Evolutionary conservation across 2,888 invertebrate species (phyloP).

Genomic region (Molorchus minor): DNA sequence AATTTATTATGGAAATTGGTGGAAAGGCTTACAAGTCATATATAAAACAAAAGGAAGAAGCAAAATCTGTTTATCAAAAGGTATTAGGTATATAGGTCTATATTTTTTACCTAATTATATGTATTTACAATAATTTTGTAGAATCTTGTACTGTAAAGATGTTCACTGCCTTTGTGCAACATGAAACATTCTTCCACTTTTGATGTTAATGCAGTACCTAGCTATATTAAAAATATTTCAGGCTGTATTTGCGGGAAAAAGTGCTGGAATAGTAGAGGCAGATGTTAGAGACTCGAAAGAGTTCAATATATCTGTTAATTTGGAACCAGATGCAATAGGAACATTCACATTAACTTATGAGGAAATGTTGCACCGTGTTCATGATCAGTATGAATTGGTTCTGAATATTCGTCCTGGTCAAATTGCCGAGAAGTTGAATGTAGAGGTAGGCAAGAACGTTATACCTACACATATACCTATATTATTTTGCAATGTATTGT

Average conservation of each 20-base stretch:
- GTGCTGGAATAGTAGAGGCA: conserved; percentile 70
- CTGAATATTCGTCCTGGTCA: conserved; percentile 76
- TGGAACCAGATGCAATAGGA: conserved; percentile 70
- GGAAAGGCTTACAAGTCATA: conserved; percentile 73
- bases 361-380: conserved; percentile 71
- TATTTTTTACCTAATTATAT: too few relatives aligned
- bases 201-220: too few relatives aligned
- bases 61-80: conserved; percentile 63
- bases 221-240: conserved; percentile 48
- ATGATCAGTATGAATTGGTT: conserved; percentile 74
- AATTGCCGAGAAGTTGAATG: conserved; percentile 70
- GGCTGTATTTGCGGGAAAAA: conserved; percentile 68
- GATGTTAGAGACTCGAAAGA: conserved; percentile 76
- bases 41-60: conserved; percentile 72
- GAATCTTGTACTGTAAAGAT: too few relatives aligned
- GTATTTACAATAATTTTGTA: too few relatives aligned
- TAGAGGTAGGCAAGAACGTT: conserved; percentile 63
- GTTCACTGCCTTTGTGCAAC: too few relatives aligned
- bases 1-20: conserved; percentile 73
- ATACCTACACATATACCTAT: too few relatives aligned
- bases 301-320: conserved; percentile 74
- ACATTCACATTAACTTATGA: conserved; percentile 78
- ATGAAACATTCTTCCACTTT: too few relatives aligned
- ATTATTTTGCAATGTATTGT: too few relatives aligned
- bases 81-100: too few relatives aligned